Evolutionary conservation across 1,140 invertebrate species (phyloP), one percentile per base, ranked within the genome.

Genomic region (Reticulitermes speratus): DNA sequence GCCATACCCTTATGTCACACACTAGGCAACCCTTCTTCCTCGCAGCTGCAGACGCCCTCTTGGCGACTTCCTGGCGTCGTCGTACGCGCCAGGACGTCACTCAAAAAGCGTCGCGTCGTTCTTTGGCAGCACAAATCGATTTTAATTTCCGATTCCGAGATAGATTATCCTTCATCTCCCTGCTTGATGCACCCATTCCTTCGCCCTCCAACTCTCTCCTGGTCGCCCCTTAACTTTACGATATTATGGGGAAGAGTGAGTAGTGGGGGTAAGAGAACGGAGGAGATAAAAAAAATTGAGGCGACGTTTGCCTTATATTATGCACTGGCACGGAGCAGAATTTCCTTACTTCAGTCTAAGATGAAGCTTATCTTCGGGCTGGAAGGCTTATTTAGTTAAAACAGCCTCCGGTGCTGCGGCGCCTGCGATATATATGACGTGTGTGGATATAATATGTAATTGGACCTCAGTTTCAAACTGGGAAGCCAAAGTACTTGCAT

Each of bases 41-140:
- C 25, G n/a, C 65, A 75, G n/a, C 65, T 75, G n/a, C 52, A 55
- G 65, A 75, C 65, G n/a, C 65, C n/a, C n/a, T 52, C 32, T 84
- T 25, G 25, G 83, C 32, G 83, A 84, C 83, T 30, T 84, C 83
- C 83, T 84, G 83, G 83, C 83, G 83, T 44, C n/a, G n/a, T n/a
- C 65, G n/a, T n/a, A 25, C 25, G n/a, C 65, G 65, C 65, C 83
- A 52, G 44, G 83, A 84, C n/a, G 83, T 84, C 83, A 44, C 83
- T 44, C n/a, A 84, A 44, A 84, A 44, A 44, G 83, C 83, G 83
- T 25, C 83, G 83, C 83, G 83, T 45, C 44, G 83, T 52, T 84
- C 83, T 84, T 84, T 84, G 83, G 83, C 83, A 84, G 83, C 83
- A 52, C 32, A 84, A 84, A 84, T 84, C 83, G 83, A 84, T 84